Conservation (phyloP, 2,888 invertebrate species). For the Acanthopleura granulata region DNA sequence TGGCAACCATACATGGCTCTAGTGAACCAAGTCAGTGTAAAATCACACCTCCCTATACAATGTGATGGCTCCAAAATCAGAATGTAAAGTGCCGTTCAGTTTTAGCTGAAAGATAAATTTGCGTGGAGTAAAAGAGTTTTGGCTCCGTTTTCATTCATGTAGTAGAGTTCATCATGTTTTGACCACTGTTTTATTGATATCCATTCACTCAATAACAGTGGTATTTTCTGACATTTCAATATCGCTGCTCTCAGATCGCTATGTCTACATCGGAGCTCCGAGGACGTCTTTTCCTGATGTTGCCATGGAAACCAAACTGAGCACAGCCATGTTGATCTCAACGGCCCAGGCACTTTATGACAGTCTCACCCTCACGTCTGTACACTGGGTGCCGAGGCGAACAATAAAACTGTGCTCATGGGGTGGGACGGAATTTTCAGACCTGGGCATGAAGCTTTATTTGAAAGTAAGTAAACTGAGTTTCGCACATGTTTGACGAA, state of each 20-base stretch:
- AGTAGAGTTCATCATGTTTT: too few species aligned
- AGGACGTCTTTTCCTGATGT: slow-evolving; percentile 30
- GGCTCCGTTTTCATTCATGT: too few species aligned
- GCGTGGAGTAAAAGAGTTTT: too few species aligned
- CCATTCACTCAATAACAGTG: too few species aligned
- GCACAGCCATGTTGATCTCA: slow-evolving; percentile 43
- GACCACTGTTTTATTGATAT: too few species aligned
- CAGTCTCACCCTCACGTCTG: slow-evolving; percentile 28
- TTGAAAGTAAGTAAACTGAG: slow-evolving; percentile 32
- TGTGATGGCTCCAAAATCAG: slow-evolving; percentile 20
- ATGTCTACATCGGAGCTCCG: slow-evolving; percentile 45
- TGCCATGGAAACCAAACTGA: slow-evolving; percentile 30
- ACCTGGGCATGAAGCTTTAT: slow-evolving; percentile 37
- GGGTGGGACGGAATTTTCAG: slow-evolving; percentile 42
- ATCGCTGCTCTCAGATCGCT: slow-evolving; percentile 39
- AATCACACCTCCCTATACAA: too few species aligned
- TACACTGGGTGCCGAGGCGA: slow-evolving; percentile 47
- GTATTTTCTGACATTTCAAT: too few species aligned
- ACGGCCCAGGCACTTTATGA: slow-evolving; percentile 40
- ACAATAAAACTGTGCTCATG: slow-evolving; percentile 47
- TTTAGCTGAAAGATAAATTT: too few species aligned
- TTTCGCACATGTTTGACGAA: too few species aligned
- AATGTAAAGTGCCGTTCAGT: slow-evolving; percentile 40
- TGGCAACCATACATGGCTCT: too few species aligned
- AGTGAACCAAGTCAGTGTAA: too few species aligned